Base-by-base conservation (phyloP, 2,797 vertebrate genomes). In the Danio choprae region DNA sequence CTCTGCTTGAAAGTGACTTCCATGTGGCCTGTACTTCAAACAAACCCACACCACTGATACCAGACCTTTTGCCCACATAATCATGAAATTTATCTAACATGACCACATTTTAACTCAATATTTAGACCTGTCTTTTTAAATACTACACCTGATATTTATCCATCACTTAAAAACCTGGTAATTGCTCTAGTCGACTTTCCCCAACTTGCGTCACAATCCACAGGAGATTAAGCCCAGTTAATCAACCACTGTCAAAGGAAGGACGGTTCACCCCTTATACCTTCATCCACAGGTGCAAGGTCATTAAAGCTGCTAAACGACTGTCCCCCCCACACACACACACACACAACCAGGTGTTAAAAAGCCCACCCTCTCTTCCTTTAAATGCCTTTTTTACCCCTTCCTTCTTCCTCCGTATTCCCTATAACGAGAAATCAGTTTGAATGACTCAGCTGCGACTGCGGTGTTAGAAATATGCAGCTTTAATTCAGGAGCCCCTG, bases 271-370 rank as follows among this genome's bases (percentile, higher is more conserved):
- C 63, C 29, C 69, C n/a, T 62, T 80, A 29, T 55, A 22, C 41
- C 50, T 71, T 65, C 38, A 65, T 51, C 79, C 72, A 81, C 69
- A 81, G 60, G 73, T 80, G 77, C 68, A 72, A 74, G 77, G 82
- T 70, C 80, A 68, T 67, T 81, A 56, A 38, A 65, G 15, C 76
- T 44, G 64, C 48, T 15, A 40, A 51, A 56, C 16, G 62, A 51
- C 50, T 29, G 38, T 71, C 41, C 53, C 41, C 41, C 43, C 48
- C 44, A 46, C 44, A 46, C 44, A 7, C 44, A 29, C 63, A 65
- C 65, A 77, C 51, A 29, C 48, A 63, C 46, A 70, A 58, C 38
- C 77, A 38, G 56, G 40, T 64, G 77, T 69, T 74, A 56, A 75
- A 64, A 62, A 13, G 43, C 6, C 38, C 38, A 1, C 43, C 53